Conservation (phyloP, 1,140 invertebrate genomes). For the Hetaerina americana region DNA sequence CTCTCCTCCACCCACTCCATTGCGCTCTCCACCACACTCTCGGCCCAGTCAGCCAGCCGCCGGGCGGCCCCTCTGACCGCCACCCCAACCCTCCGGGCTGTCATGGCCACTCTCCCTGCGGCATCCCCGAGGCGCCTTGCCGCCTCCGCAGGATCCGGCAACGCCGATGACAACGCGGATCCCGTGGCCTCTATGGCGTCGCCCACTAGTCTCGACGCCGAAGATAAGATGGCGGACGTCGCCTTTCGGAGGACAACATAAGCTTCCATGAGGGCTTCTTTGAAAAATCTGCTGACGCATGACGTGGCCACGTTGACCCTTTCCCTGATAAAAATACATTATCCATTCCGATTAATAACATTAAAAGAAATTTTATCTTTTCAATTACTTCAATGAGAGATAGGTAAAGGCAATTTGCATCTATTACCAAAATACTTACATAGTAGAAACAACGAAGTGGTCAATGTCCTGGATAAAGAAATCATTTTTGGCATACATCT, state of each 20-base stretch:
- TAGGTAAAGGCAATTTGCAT: not conserved
- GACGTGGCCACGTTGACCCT: not conserved
- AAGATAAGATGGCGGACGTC: not conserved
- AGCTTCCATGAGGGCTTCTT: not conserved
- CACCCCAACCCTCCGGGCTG: not conserved
- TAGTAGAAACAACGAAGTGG: not conserved
- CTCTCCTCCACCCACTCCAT: not conserved
- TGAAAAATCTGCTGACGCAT: not conserved
- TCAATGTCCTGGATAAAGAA: constrained; percentile 9
- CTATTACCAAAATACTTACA: constrained; percentile 5
- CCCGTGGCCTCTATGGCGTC: not conserved
- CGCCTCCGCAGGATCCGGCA: not conserved
- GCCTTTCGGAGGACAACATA: not conserved
- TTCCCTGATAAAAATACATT: not conserved
- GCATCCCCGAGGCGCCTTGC: not conserved
- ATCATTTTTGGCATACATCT: constrained; percentile 7
- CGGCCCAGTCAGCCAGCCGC: not conserved
- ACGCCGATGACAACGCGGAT: not conserved
- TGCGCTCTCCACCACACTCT: not conserved
- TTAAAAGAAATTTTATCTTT: not conserved
- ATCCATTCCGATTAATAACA: too few relatives aligned
- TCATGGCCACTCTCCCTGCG: not conserved
- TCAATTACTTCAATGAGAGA: not conserved
- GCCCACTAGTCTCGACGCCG: not conserved
- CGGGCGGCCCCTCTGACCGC: not conserved